Percentiles rank a stretch among this genome's conserved stretches.
Conservation (phyloP, 2,113 vertebrate species). For the Ivindomyrus marchei region DNA sequence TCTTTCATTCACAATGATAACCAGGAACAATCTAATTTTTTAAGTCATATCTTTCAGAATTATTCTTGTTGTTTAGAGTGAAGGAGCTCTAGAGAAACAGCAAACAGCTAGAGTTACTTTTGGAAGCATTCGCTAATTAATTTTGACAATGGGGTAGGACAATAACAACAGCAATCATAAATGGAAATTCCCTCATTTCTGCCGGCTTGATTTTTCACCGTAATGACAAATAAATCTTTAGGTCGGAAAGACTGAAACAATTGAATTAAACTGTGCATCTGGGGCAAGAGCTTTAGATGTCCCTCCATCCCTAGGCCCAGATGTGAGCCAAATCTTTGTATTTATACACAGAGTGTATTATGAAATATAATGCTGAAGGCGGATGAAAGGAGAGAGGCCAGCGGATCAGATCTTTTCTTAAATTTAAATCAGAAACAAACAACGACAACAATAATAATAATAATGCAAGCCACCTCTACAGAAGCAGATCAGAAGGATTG, state of each 20-base stretch:
- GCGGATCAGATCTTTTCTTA: conserved; percentile 12
- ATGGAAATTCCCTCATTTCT: conserved; percentile 44
- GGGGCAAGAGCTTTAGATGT: conserved; percentile 62
- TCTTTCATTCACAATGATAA: conserved; percentile 59
- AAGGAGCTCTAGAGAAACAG: conserved; percentile 15
- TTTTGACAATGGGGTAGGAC: conserved; percentile 59
- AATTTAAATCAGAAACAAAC: conserved; percentile 7
- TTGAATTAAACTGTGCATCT: conserved; percentile 61
- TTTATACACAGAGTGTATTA: conserved; percentile 8
- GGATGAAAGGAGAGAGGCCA: background rate
- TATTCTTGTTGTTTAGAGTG: conserved; percentile 1
- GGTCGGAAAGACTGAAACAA: conserved; percentile 61
- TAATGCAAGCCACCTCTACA: background rate
- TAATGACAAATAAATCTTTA: conserved; percentile 63
- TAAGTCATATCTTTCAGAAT: conserved; percentile 6
- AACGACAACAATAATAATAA: background rate
- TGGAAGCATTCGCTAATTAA: conserved; percentile 45
- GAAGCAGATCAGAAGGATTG: background rate
- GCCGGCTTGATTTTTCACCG: conserved; percentile 52
- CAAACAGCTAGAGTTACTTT: background rate
- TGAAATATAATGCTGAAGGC: conserved; percentile 17
- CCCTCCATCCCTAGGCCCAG: conserved; percentile 40
- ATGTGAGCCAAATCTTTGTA: conserved; percentile 56
- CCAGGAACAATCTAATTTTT: conserved; percentile 54
- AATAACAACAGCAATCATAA: conserved; percentile 57